These are phyloP conservation scores for Hirtodrosophila cameraria DNA, from an alignment of 2,888 invertebrate genomes.

Conservation along the genomic window DNA sequence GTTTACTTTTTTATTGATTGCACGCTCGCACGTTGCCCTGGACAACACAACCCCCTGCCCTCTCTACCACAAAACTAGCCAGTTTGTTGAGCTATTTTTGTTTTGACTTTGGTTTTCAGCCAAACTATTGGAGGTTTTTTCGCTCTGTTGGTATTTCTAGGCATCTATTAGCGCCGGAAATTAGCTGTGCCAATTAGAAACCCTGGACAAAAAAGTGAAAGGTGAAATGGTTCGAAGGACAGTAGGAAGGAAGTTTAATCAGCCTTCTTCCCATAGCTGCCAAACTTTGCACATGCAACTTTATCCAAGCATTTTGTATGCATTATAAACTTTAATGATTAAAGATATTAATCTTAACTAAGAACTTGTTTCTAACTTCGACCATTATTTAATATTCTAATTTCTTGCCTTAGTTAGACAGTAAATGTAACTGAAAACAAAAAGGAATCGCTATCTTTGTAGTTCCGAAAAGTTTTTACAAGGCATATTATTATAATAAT, in stretches of 20 bases:
- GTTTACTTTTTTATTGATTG: conserved; percentile 74
- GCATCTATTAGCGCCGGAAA: conserved; percentile 58
- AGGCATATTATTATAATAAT: too few relatives aligned
- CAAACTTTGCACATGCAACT: conserved; percentile 23
- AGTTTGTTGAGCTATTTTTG: conserved; percentile 38
- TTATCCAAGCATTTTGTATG: neutral
- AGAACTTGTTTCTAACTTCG: too few relatives aligned
- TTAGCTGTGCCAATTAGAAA: conserved; percentile 58
- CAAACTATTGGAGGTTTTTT: conserved; percentile 42
- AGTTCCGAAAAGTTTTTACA: too few relatives aligned
- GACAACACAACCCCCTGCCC: conserved; percentile 45
- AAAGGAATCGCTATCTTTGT: too few relatives aligned
- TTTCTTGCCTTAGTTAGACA: too few relatives aligned
- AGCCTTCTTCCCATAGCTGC: neutral
- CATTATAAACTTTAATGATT: neutral
- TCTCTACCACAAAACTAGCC: neutral
- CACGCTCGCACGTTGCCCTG: conserved; percentile 47
- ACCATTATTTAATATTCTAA: too few relatives aligned
- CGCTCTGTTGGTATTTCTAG: conserved; percentile 31
- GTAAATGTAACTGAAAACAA: too few relatives aligned
- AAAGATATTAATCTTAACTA: neutral
- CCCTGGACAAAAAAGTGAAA: conserved; percentile 44
- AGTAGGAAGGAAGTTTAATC: conserved; percentile 4
- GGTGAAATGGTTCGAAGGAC: conserved; percentile 17
- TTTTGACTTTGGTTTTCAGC: conserved; percentile 45